phyloP scores from a whole-genome alignment of 2,888 invertebrate genomes.

The Melitaea athalia region DNA sequence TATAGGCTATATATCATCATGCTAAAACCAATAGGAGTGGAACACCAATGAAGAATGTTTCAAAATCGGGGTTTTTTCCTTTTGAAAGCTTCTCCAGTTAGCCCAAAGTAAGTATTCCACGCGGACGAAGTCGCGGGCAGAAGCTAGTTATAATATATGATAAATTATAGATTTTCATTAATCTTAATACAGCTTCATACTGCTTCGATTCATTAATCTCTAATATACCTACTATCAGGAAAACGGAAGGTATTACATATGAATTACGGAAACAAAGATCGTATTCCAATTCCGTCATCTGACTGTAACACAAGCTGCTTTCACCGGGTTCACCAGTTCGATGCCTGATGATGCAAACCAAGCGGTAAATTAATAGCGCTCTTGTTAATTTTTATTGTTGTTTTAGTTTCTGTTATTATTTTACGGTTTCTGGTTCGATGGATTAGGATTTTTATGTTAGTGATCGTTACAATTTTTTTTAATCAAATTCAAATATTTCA shows the following conservation, averaged over 20 bases:
- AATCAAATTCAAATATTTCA: neutral
- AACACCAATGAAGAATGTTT: too few relatives aligned
- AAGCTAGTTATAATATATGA: too few relatives aligned
- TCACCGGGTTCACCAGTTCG: conserved; percentile 66
- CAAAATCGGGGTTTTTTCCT: too few relatives aligned
- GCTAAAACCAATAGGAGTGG: too few relatives aligned
- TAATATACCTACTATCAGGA: conserved; percentile 3
- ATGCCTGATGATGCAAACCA: conserved; percentile 50
- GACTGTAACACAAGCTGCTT: conserved; percentile 59
- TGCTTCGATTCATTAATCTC: neutral
- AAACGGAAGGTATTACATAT: conserved; percentile 28
- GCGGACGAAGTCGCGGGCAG: too few relatives aligned
- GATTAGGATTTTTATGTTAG: neutral
- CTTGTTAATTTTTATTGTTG: conserved; percentile 12
- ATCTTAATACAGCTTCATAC: too few relatives aligned
- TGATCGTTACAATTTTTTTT: neutral
- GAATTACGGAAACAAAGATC: conserved; percentile 42
- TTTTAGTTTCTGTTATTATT: conserved; percentile 15
- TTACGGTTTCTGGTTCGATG: neutral
- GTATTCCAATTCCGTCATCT: conserved; percentile 41
- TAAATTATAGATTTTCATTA: too few relatives aligned
- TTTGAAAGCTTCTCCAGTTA: too few relatives aligned
- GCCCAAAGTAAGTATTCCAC: too few relatives aligned
- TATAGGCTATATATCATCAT: too few relatives aligned
- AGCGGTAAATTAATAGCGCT: conserved; percentile 45